These are phyloP conservation scores for Erinaceus europaeus DNA, from an alignment of 2,113 vertebrate genomes.

Conservation along the genomic window DNA sequence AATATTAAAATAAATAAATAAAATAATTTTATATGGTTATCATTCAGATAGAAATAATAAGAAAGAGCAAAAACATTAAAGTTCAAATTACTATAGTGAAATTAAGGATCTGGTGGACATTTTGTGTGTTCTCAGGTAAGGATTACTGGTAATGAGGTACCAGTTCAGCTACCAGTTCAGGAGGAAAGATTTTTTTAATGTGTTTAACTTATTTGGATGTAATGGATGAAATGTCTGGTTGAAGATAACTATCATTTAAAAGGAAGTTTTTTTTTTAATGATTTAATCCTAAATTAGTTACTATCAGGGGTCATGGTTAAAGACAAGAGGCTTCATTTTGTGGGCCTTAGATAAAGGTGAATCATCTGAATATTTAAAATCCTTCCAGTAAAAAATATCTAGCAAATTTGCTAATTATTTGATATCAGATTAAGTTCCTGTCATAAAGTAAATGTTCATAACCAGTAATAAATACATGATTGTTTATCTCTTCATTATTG, in stretches of 20 bases:
- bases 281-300: not conserved
- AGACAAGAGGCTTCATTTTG: slow-evolving; percentile 17
- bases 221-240: not conserved
- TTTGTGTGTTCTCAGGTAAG: not conserved
- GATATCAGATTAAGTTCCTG: slow-evolving; percentile 14
- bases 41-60: no score
- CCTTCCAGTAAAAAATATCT: slow-evolving; percentile 7
- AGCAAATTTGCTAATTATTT: slow-evolving; percentile 43
- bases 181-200: not conserved
- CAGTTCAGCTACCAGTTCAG: not conserved
- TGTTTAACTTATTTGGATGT: not conserved
- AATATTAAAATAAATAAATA: no score
- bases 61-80: no score
- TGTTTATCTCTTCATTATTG: slow-evolving; percentile 34
- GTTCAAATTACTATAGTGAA: no score
- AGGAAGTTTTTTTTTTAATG: not conserved
- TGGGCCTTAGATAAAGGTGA: not conserved
- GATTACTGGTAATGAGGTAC: not conserved
- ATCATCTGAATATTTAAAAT: slow-evolving; percentile 25
- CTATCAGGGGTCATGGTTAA: not conserved
- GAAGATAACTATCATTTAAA: not conserved
- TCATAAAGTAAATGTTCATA: slow-evolving; percentile 50
- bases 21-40: no score
- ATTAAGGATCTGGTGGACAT: not conserved
- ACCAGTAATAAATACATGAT: slow-evolving; percentile 32